Base-by-base conservation (phyloP, 2,113 vertebrate genomes). In the Dasyurus viverrinus region DNA sequence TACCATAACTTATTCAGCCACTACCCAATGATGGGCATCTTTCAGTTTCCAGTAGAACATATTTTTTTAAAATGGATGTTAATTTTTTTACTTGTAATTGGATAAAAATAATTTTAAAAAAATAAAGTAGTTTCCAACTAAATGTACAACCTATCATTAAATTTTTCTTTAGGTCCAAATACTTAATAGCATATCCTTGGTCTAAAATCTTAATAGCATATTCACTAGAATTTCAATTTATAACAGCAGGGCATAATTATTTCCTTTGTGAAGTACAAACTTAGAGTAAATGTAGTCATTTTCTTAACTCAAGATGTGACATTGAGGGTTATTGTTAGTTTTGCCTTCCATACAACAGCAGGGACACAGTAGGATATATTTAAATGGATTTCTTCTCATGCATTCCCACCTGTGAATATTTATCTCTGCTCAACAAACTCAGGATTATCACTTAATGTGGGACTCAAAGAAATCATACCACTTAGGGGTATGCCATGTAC, bases 401-500 rank as follows among this genome's bases (percentile, higher is more conserved):
- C 26, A 53, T 53, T 93, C 94, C 53, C 25, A 92, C 25, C n/a
- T 53, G 90, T 94, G 96, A 96, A 96, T 94, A 97, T 84, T 93
- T 96, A 93, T 96, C 89, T 48, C 68, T 91, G 46, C 60, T 94
- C 52, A 54, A 93, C 94, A 89, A 42, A 25, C 52, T 42, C 92
- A 94, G 55, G 22, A 54, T 90, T 50, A 60, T 89, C 95, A 93
- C 92, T 93, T 93, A 96, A 92, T 93, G n/a, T 25, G 46, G 96
- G 96, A 95, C 19, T 92, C 76, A 96, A 92, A 94, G 55, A 95
- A 96, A 96, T 97, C 90, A 93, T 68, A 10, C 84, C 95, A 91
- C 47, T 55, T 76, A 47, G 93, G 46, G 60, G 46, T 92, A n/a
- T 55, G 76, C 76, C 36, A 60, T 94, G 46, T 12, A 93, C 90